These are phyloP conservation scores for Pterostichus niger DNA, from an alignment of 2,888 invertebrate genomes.

Conservation along the genomic window DNA sequence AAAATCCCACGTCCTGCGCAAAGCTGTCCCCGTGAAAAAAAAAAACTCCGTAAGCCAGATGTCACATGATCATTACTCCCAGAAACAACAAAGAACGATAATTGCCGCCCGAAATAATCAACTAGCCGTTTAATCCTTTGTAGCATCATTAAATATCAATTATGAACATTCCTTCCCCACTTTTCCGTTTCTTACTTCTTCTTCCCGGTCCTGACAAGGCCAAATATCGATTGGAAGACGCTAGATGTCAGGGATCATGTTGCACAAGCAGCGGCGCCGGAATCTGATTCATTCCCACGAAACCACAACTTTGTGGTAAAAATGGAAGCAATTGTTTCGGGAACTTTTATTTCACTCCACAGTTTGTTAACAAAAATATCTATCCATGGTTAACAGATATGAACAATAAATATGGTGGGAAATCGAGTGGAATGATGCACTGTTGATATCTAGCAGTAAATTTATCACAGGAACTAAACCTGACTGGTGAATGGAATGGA, in stretches of 20 bases:
- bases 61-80: conserved; percentile 17
- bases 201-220: background rate
- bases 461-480: too few relatives aligned
- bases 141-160: conserved; percentile 29
- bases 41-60: conserved; percentile 25
- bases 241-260: conserved; percentile 9
- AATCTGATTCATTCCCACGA: too few relatives aligned
- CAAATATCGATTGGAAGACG: conserved; percentile 28
- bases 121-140: conserved; percentile 18
- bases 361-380: too few relatives aligned
- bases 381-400: too few relatives aligned
- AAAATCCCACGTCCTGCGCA: conserved; percentile 25
- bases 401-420: too few relatives aligned
- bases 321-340: too few relatives aligned
- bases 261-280: background rate
- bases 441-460: too few relatives aligned
- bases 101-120: conserved; percentile 28
- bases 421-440: too few relatives aligned
- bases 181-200: conserved; percentile 5
- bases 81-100: conserved; percentile 34
- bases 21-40: background rate
- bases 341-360: too few relatives aligned
- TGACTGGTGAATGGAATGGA: too few relatives aligned
- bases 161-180: background rate
- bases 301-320: too few relatives aligned